phyloP scores from a whole-genome alignment of 2,113 vertebrate genomes.

The Plecotus auritus region DNA sequence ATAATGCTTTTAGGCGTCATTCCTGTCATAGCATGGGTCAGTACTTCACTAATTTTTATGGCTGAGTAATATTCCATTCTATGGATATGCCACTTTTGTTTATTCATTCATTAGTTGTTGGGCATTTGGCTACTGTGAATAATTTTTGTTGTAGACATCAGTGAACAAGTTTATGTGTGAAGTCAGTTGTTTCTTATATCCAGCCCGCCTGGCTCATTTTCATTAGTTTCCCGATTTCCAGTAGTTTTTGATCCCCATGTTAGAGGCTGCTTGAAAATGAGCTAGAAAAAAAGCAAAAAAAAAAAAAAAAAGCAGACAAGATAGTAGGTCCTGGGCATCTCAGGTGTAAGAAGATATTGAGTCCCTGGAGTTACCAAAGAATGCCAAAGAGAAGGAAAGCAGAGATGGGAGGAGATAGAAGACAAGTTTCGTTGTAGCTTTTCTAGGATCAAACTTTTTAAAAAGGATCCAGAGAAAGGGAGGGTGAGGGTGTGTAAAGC shows the following conservation, averaged over 20 bases:
- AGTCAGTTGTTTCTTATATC: neutral
- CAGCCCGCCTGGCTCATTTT: neutral
- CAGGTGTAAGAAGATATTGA: neutral
- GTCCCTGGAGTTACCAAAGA: neutral
- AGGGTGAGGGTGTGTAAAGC: neutral
- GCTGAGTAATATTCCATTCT: neutral
- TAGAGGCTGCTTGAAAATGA: neutral
- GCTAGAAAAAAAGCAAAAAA: neutral
- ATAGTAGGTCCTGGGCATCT: neutral
- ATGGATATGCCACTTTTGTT: neutral
- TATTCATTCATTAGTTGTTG: neutral
- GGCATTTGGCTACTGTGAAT: neutral
- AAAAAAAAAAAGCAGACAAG: neutral
- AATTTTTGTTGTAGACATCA: neutral
- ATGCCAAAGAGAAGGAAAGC: neutral
- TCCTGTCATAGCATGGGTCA: neutral
- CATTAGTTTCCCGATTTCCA: neutral
- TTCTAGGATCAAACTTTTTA: neutral
- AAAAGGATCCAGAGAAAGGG: neutral
- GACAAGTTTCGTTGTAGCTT: neutral
- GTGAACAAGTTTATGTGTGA: slow-evolving; percentile 4
- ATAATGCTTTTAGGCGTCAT: neutral
- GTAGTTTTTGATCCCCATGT: neutral
- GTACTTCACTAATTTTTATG: neutral
- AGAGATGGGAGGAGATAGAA: neutral